These are phyloP conservation scores for Notoglanidium macrostoma DNA, from an alignment of 2,797 vertebrate genomes.

Conservation along the genomic window DNA sequence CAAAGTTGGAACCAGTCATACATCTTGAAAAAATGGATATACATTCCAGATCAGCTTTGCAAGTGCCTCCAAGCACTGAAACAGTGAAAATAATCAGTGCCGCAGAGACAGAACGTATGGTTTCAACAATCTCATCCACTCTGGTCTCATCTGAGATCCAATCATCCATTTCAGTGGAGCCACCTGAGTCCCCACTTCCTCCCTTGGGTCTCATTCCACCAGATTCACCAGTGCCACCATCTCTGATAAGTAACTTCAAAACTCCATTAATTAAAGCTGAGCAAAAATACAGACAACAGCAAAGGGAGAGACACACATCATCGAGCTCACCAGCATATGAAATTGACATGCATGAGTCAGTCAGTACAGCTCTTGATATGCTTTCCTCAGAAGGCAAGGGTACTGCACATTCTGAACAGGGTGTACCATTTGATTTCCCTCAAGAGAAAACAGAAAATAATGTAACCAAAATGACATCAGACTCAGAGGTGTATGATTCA, in stretches of 20 bases:
- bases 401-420: constrained; percentile 59
- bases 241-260: constrained; percentile 82
- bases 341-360: constrained; percentile 67
- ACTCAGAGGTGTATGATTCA: constrained; percentile 60
- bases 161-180: constrained; percentile 49
- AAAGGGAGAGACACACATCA: constrained; percentile 73
- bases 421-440: constrained; percentile 59
- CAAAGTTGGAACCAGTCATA: constrained; percentile 75
- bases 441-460: constrained; percentile 60
- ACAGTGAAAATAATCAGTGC: constrained; percentile 56
- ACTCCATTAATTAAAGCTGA: constrained; percentile 92
- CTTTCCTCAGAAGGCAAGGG: constrained; percentile 63
- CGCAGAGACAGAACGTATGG: constrained; percentile 55
- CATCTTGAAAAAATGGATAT: constrained; percentile 61
- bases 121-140: constrained; percentile 56
- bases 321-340: constrained; percentile 64
- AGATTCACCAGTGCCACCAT: constrained; percentile 70
- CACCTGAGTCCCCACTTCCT: constrained; percentile 69
- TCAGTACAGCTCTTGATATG: constrained; percentile 67
- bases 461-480: constrained; percentile 58
- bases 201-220: constrained; percentile 79
- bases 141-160: constrained; percentile 60
- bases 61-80: constrained; percentile 34
- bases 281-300: constrained; percentile 81
- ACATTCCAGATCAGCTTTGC: constrained; percentile 50